These are phyloP conservation scores for Onychostoma macrolepis DNA, from an alignment of 2,113 vertebrate genomes.

Conservation along the genomic window DNA sequence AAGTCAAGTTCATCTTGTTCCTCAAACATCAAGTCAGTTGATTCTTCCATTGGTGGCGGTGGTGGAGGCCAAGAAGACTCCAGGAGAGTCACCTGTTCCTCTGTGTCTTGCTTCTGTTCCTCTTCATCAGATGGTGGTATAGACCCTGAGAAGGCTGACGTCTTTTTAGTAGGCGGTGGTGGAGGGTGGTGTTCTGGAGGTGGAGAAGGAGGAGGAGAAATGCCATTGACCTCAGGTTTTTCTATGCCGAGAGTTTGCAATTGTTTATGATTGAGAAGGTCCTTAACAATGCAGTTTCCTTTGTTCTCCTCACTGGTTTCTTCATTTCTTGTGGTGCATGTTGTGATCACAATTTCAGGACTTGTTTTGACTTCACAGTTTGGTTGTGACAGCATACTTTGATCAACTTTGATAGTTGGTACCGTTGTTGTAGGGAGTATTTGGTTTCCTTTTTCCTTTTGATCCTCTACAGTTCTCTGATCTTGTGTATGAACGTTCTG, in stretches of 20 bases:
- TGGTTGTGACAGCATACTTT: slow-evolving; percentile 20
- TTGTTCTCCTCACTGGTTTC: slow-evolving; percentile 22
- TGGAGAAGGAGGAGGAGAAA: slow-evolving; percentile 83
- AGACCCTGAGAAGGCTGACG: slow-evolving; percentile 56
- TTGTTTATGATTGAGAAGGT: neutral
- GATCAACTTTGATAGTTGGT: slow-evolving; percentile 58
- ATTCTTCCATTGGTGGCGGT: slow-evolving; percentile 82
- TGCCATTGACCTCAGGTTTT: slow-evolving; percentile 51
- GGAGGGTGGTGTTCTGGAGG: slow-evolving; percentile 87
- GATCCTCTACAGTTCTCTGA: slow-evolving; percentile 19
- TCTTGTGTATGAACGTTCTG: slow-evolving; percentile 45
- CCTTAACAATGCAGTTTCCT: slow-evolving; percentile 25
- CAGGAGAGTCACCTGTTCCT: slow-evolving; percentile 55
- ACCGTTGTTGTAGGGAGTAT: slow-evolving; percentile 53
- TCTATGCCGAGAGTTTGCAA: slow-evolving; percentile 55
- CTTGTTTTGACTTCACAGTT: slow-evolving; percentile 37
- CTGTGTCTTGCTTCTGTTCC: slow-evolving; percentile 46
- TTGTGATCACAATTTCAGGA: slow-evolving; percentile 39
- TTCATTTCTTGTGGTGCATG: slow-evolving; percentile 23
- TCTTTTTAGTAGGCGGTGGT: slow-evolving; percentile 82
- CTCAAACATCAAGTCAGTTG: slow-evolving; percentile 82
- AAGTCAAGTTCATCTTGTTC: slow-evolving; percentile 85
- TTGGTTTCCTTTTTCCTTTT: slow-evolving; percentile 43
- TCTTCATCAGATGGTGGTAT: slow-evolving; percentile 49
- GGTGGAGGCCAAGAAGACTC: slow-evolving; percentile 86